Evolutionary conservation across 1,140 invertebrate species (phyloP), one percentile per base, ranked within the genome.

Genomic region (Rhopalosiphum maidis): DNA sequence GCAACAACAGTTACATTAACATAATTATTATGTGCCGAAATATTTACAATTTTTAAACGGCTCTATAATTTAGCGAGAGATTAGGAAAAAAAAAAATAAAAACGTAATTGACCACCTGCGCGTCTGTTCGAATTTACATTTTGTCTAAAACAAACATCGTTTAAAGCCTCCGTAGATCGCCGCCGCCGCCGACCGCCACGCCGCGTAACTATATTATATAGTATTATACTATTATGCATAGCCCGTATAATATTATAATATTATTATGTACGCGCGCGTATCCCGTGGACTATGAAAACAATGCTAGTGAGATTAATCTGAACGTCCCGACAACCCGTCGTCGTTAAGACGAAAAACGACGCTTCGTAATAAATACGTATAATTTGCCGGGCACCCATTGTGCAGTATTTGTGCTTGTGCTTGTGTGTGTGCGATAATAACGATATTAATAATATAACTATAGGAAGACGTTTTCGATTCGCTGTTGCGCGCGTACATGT

Each of bases 41-140:
- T 51, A 88, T 88, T 88, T 51, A 88, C 30, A 35, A 48, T 88
- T 51, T 88, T 51, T 88, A 88, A 88, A 88, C 86, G 46, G 86
- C 86, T 35, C 60, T 35, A 54, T 89, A 89, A 90, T 90, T 90
- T 55, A 55, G 22, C 88, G 35, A 30, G 35, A 60, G 88, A 90
- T 90, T 54, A 55, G 51, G 88, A 41, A 35, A 55, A 89, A 89
- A 89, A 77, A 68, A 77, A 68, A 77, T 3, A 77, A n/a, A 11
- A 68, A 60, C 88, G 88, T 55, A 55, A 90, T 90, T 90, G 88
- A 90, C 88, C 88, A 90, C 51, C 88, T 90, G 88, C 35, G n/a
- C 51, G 88, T 37, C 35, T 41, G n/a, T 55, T 41, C 35, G 21
- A 51, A 90, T 90, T 60, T 90, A 37, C 88, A 90, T 90, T 55